Evolutionary conservation across 92 coral and sea anemone genomes (phyloP).

Genomic region (Parazoanthus swiftii): DNA sequence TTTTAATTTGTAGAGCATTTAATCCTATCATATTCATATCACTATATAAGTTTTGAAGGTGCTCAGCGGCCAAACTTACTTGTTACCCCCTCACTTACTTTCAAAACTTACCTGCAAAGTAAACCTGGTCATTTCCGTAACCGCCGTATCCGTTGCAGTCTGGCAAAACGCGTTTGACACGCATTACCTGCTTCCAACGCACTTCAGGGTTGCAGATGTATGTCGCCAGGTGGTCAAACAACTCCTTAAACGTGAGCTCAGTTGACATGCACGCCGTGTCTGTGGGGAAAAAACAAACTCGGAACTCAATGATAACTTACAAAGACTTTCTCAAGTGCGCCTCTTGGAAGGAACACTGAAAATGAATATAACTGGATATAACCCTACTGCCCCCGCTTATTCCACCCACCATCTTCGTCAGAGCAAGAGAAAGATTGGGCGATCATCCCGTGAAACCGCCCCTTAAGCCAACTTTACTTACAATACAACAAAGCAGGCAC

Average conservation of each 20-base stretch:
- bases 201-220: constrained; percentile 87
- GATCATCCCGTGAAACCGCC: no score
- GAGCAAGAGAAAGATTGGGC: no score
- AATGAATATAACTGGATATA: no score
- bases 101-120: constrained; percentile 77
- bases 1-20: no score
- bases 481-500: constrained; percentile 92
- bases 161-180: constrained; percentile 80
- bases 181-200: constrained; percentile 93
- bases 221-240: constrained; percentile 81
- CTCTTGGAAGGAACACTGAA: no score
- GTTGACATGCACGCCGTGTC: constrained; percentile 97
- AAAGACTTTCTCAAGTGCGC: no score
- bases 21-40: no score
- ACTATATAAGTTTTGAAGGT: no score
- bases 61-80: no score
- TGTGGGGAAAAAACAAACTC: constrained; percentile 14
- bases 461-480: constrained; percentile 51
- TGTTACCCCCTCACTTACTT: background rate
- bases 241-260: constrained; percentile 85
- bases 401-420: no score
- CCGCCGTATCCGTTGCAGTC: constrained; percentile 91
- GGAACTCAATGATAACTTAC: background rate
- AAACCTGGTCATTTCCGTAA: constrained; percentile 90
- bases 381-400: no score